A percentile compares a stretch with the other conserved stretches of the same genome.
These are phyloP conservation scores for Procambarus clarkii DNA, from an alignment of 1,140 invertebrate species.

Conservation along the genomic window DNA sequence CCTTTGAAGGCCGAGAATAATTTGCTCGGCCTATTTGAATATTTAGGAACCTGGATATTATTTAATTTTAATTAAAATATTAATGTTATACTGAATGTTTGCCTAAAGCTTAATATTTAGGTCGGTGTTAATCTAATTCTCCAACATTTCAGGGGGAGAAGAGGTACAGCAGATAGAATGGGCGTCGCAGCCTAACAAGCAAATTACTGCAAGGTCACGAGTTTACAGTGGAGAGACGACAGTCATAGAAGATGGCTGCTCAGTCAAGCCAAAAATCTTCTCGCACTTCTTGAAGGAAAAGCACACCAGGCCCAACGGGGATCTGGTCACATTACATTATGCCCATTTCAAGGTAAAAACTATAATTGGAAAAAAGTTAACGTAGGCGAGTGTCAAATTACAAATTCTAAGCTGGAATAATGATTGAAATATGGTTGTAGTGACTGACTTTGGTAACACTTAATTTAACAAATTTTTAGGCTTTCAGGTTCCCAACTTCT, in stretches of 20 bases:
- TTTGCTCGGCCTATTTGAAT: too few species aligned
- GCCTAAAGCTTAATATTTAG: too few species aligned
- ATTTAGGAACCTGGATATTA: too few species aligned
- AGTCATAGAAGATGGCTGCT: conserved; percentile 72
- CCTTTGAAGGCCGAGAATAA: too few species aligned
- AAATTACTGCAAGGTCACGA: not conserved
- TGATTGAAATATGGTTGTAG: not conserved
- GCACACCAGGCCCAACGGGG: conserved; percentile 48
- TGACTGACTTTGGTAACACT: not conserved
- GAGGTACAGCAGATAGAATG: conserved; percentile 57
- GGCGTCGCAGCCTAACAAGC: conserved; percentile 15
- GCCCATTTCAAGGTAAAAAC: conserved; percentile 70
- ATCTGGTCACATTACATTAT: conserved; percentile 70
- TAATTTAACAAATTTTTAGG: conserved; percentile 48
- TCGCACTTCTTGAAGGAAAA: conserved; percentile 71
- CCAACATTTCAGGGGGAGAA: conserved; percentile 53
- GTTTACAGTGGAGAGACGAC: conserved; percentile 59
- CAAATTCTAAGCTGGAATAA: too few species aligned
- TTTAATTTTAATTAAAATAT: too few species aligned
- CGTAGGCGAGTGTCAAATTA: too few species aligned
- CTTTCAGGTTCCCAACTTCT: conserved; percentile 73
- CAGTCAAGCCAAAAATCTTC: conserved; percentile 72
- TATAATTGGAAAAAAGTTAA: too few species aligned
- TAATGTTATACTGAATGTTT: too few species aligned
- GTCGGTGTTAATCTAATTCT: not conserved